Evolutionary conservation across 2,113 vertebrate species (phyloP).

Genomic region (Scomber scombrus): DNA sequence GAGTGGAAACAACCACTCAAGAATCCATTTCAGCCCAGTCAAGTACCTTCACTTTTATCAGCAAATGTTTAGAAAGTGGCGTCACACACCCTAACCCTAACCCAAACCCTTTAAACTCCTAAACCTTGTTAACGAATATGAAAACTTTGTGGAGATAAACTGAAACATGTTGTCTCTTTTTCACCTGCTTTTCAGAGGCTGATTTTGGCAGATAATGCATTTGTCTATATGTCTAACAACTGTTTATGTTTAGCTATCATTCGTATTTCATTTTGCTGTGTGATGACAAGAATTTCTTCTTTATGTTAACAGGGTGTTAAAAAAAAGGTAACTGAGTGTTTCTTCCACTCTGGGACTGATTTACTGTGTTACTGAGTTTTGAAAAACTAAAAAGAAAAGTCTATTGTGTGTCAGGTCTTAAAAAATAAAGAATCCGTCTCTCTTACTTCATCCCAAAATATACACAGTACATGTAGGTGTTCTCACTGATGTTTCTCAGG

Average conservation of each 20-base stretch:
- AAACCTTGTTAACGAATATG: not conserved
- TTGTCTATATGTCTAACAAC: no score
- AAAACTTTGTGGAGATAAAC: not conserved
- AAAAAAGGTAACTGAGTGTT: no score
- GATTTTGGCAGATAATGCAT: not conserved
- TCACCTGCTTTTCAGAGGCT: not conserved
- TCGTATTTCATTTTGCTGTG: not conserved
- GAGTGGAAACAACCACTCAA: conserved; percentile 9
- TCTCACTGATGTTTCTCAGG: no score
- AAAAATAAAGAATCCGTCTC: no score
- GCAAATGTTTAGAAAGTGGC: not conserved
- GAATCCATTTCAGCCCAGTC: not conserved
- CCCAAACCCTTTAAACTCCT: conserved; percentile 12
- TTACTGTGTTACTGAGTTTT: no score
- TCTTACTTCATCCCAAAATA: no score
- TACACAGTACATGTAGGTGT: no score
- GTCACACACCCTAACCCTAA: not conserved
- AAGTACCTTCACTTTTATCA: conserved; percentile 1
- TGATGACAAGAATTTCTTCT: not conserved
- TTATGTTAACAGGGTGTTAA: not conserved
- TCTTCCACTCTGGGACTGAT: no score
- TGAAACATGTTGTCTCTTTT: not conserved
- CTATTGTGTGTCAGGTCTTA: no score
- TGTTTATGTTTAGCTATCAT: not conserved
- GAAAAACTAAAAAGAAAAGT: no score